A percentile compares a stretch with the other conserved stretches of the same genome.
These are phyloP conservation scores for Planiliza haematocheilus DNA, from an alignment of 2,113 vertebrate genomes.

Conservation along the genomic window DNA sequence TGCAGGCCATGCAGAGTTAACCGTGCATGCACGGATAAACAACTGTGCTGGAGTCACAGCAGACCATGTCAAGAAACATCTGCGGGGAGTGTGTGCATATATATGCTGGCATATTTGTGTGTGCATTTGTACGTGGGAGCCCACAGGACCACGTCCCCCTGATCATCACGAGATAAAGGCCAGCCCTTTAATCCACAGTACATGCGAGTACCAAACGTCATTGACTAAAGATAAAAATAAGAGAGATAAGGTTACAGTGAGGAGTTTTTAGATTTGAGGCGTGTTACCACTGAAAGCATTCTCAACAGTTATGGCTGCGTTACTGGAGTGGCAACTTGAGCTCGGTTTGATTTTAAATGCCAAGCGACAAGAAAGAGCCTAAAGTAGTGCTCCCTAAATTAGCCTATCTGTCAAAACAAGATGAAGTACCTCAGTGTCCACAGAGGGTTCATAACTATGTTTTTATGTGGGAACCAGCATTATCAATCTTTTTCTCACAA, in stretches of 20 bases:
- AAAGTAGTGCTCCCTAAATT: slow-evolving; percentile 57
- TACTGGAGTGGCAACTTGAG: slow-evolving; percentile 63
- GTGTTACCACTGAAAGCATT: slow-evolving; percentile 61
- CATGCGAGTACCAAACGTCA: slow-evolving; percentile 56
- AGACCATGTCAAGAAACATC: slow-evolving; percentile 72
- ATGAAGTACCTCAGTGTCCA: background rate
- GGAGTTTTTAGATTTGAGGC: slow-evolving; percentile 67
- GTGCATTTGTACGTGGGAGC: slow-evolving; percentile 14
- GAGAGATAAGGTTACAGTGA: slow-evolving; percentile 67
- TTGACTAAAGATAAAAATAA: slow-evolving; percentile 73
- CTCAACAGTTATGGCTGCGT: slow-evolving; percentile 36
- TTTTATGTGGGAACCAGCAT: slow-evolving; percentile 8
- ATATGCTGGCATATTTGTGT: slow-evolving; percentile 38
- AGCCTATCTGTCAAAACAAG: slow-evolving; percentile 53
- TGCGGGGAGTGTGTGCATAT: slow-evolving; percentile 55
- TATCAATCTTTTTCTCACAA: background rate
- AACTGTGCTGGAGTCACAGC: slow-evolving; percentile 57
- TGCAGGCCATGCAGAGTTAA: slow-evolving; percentile 58
- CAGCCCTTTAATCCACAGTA: slow-evolving; percentile 42
- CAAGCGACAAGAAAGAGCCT: slow-evolving; percentile 50
- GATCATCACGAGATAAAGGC: slow-evolving; percentile 58
- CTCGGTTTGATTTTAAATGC: slow-evolving; percentile 58
- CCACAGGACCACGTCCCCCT: slow-evolving; percentile 37
- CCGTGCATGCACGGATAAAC: slow-evolving; percentile 65
- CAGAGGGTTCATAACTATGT: background rate